A percentile compares a stretch with the other conserved stretches of the same genome.
These are phyloP conservation scores for Temnothorax nylanderi DNA, from an alignment of 1,140 invertebrate genomes.

Conservation along the genomic window DNA sequence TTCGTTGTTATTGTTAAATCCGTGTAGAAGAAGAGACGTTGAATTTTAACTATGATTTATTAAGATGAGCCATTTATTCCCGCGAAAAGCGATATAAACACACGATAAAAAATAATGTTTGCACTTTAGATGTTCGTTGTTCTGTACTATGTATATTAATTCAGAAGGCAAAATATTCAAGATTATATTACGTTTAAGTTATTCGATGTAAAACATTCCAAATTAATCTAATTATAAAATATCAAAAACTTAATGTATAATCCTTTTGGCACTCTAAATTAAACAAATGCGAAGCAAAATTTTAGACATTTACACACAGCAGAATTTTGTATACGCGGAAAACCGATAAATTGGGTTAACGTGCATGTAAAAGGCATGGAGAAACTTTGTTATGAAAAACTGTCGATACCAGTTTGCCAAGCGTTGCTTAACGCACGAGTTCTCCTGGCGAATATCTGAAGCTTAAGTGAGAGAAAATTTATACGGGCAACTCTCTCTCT, in stretches of 20 bases:
- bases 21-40: neutral
- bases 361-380: neutral
- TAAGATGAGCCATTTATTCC: neutral
- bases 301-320: neutral
- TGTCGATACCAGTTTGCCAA: conserved; percentile 45
- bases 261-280: neutral
- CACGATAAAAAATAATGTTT: neutral
- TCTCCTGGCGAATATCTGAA: neutral
- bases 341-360: neutral
- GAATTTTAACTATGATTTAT: conserved; percentile 7
- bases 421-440: conserved; percentile 12
- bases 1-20: neutral
- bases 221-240: neutral
- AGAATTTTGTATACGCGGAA: neutral
- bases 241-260: neutral
- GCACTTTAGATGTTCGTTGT: neutral
- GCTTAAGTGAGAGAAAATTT: conserved; percentile 40
- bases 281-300: neutral
- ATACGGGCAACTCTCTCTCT: neutral
- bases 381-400: conserved; percentile 40
- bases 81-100: neutral
- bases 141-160: neutral
- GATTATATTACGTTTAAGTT: conserved; percentile 18
- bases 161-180: neutral
- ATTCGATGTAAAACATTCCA: neutral